phyloP scores from a whole-genome alignment of 1,140 invertebrate genomes.

The Amyelois transitella region DNA sequence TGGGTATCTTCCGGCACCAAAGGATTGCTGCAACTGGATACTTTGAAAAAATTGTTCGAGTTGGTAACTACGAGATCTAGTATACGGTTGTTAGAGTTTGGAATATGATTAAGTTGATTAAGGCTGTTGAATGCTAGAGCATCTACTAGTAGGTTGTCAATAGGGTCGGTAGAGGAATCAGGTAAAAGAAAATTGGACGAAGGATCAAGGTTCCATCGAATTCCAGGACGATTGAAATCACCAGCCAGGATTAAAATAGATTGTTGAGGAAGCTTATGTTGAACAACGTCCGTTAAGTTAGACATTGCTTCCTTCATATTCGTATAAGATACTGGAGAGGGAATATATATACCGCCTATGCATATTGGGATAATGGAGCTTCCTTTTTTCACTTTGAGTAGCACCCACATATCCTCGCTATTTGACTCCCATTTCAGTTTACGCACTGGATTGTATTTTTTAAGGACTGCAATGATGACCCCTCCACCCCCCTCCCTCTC shows the following conservation, averaged over 20 bases:
- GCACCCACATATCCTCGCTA: not conserved
- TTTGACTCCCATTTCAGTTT: not conserved
- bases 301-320: not conserved
- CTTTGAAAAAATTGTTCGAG: no score
- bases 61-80: not conserved
- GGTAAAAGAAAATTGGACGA: not conserved
- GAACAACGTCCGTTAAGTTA: not conserved
- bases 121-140: not conserved
- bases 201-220: not conserved
- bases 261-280: not conserved
- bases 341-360: no score
- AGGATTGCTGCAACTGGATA: no score
- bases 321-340: not conserved
- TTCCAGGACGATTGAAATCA: not conserved
- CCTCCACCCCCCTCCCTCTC: not conserved
- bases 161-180: not conserved
- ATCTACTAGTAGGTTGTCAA: not conserved
- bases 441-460: not conserved
- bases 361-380: no score
- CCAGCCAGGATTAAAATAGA: not conserved
- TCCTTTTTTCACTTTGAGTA: no score
- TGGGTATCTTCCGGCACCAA: not conserved
- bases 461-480: not conserved
- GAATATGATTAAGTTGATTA: not conserved
- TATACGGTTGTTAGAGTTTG: not conserved